Evolutionary conservation across 35 echinoderm and acorn worm species (phyloP), one percentile per base, ranked within the genome.

Genomic region (Diadema setosum): DNA sequence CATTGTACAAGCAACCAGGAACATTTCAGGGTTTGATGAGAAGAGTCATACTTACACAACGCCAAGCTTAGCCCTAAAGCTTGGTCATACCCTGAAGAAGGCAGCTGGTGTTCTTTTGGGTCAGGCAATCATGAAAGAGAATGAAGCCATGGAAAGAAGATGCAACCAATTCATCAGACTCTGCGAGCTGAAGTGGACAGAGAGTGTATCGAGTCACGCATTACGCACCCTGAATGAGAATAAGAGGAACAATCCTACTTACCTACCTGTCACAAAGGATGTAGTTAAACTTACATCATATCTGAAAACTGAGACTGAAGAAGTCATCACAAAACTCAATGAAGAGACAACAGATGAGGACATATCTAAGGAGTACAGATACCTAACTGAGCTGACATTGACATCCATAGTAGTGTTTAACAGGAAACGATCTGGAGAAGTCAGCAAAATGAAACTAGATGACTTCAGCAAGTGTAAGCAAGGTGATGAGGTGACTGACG

Each of bases 81-180:
- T 95, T 20, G 93, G 93, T 36, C 93, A 95, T 65, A 83, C 69
- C 30, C 45, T 95, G 59, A 90, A 83, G 63, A 95, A 91, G 64
- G 82, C 73, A 18, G 88, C 93, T 29, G 82, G 39, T 41, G 60
- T 95, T 42, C 84, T 87, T 2, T n/a, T 69, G 59, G 80, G 83
- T 44, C 25, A 91, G 17, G 88, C 93, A 35, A 42, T 95, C 42
- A 55, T 59, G 18, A 18, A 87, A 45, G 69, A 58, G 17, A 73
- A 91, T 58, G 69, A 67, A 45, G 84, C 31, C 16, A 25, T 91
- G 25, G 76, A 91, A 44, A 83, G 36, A 63, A 86, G 49, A 42
- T 39, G 69, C 76, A 30, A 74, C 32, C 21, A 82, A 39, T 95
- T 95, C 49, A 87, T 83, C 33, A 50, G 45, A 59, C 67, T 95